These are phyloP conservation scores for Suncus etruscus DNA, from an alignment of 2,113 vertebrate species.

Conservation along the genomic window DNA sequence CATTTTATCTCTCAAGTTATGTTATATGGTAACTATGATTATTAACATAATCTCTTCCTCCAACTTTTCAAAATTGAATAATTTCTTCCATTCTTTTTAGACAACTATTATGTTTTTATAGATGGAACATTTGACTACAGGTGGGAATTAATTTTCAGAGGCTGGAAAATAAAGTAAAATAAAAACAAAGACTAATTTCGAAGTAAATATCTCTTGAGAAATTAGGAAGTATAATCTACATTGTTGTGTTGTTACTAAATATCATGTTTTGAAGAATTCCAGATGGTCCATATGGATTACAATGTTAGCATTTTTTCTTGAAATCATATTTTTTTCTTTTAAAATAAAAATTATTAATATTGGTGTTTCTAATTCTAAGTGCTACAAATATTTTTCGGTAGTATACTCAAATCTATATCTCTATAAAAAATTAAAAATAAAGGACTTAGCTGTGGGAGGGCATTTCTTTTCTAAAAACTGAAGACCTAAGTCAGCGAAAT, in stretches of 20 bases:
- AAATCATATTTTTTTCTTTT: constrained; percentile 67
- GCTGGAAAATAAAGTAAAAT: constrained; percentile 60
- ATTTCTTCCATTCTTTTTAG: constrained; percentile 75
- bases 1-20: constrained; percentile 61
- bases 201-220: constrained; percentile 78
- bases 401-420: not conserved
- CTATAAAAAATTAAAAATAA: constrained; percentile 14
- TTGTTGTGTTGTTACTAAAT: constrained; percentile 64
- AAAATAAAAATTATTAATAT: not conserved
- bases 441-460: constrained; percentile 1
- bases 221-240: constrained; percentile 74
- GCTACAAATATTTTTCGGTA: constrained; percentile 56
- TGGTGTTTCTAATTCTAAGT: constrained; percentile 23
- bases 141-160: constrained; percentile 74
- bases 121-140: constrained; percentile 74
- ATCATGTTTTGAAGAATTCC: constrained; percentile 80
- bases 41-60: constrained; percentile 53
- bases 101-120: constrained; percentile 74
- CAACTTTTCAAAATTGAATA: constrained; percentile 59
- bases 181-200: constrained; percentile 79
- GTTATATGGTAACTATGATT: constrained; percentile 42
- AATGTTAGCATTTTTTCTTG: constrained; percentile 70
- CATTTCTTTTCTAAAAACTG: constrained; percentile 6
- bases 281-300: constrained; percentile 79
- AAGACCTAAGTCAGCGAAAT: not conserved